Conservation (phyloP, 2,113 vertebrate species). For the Zapus hudsonius region DNA sequence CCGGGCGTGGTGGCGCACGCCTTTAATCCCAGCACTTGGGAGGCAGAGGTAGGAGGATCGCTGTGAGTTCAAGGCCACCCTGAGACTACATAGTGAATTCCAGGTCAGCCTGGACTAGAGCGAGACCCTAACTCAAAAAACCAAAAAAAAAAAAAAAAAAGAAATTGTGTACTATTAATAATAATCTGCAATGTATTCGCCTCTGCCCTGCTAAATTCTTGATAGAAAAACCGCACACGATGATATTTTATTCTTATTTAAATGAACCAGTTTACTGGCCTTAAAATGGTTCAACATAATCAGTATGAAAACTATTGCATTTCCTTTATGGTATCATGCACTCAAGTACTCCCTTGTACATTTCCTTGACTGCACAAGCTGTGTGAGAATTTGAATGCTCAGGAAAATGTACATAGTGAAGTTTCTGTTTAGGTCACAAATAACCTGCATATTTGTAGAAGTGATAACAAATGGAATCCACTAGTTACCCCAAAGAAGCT, state of each 20-base stretch:
- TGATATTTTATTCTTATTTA: neutral
- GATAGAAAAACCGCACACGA: neutral
- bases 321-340: neutral
- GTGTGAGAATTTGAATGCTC: neutral
- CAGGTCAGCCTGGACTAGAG: too few species aligned
- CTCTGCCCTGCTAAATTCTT: neutral
- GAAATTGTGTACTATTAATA: neutral
- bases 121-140: too few species aligned
- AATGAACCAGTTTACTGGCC: neutral
- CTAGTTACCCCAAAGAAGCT: neutral
- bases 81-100: too few species aligned
- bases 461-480: neutral
- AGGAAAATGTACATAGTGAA: constrained; percentile 15
- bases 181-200: neutral
- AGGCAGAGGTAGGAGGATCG: too few species aligned
- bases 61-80: too few species aligned
- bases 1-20: too few species aligned
- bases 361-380: neutral
- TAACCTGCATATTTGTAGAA: constrained; percentile 7
- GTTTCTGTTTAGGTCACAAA: constrained; percentile 7
- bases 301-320: neutral
- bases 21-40: too few species aligned
- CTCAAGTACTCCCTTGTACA: neutral
- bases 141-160: too few species aligned
- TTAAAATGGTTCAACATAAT: neutral